phyloP scores from a whole-genome alignment of 2,888 invertebrate genomes.

The Dolichomitus sp. region DNA sequence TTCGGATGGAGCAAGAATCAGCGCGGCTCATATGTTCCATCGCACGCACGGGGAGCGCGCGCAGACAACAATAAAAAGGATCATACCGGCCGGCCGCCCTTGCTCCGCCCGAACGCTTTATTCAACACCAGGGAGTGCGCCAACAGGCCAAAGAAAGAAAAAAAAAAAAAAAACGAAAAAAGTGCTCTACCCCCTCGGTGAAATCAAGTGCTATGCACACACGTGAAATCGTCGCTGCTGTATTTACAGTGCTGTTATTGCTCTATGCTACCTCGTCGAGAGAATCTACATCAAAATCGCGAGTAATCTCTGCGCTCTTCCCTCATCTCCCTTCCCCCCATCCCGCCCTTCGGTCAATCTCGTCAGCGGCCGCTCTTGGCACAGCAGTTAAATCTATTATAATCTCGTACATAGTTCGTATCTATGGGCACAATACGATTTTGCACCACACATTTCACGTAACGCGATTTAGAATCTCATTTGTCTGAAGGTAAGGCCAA shows the following conservation, averaged over 20 bases:
- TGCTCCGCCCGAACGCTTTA: constrained; percentile 58
- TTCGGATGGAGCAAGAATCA: constrained; percentile 48
- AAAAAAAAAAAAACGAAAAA: constrained; percentile 31
- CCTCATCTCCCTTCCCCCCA: background rate
- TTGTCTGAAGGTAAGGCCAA: constrained; percentile 4
- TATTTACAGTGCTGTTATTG: constrained; percentile 85
- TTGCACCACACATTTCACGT: constrained; percentile 14
- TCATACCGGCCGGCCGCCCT: constrained; percentile 58
- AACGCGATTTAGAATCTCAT: constrained; percentile 19
- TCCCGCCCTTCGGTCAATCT: constrained; percentile 5
- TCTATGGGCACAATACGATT: constrained; percentile 1
- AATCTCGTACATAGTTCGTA: constrained; percentile 51
- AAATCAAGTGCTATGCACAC: constrained; percentile 84
- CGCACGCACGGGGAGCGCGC: constrained; percentile 37
- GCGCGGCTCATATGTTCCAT: constrained; percentile 38
- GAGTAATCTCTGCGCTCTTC: constrained; percentile 46
- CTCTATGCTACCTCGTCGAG: constrained; percentile 70
- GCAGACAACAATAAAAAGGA: constrained; percentile 60
- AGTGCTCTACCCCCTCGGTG: constrained; percentile 69
- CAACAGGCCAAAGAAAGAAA: constrained; percentile 51
- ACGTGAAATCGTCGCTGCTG: constrained; percentile 79
- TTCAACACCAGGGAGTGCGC: constrained; percentile 63
- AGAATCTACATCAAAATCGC: constrained; percentile 61
- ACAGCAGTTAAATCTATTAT: constrained; percentile 46
- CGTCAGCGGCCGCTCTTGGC: constrained; percentile 13